phyloP scores from a whole-genome alignment of 2,113 vertebrate species.

The Pontoporia blainvillei region DNA sequence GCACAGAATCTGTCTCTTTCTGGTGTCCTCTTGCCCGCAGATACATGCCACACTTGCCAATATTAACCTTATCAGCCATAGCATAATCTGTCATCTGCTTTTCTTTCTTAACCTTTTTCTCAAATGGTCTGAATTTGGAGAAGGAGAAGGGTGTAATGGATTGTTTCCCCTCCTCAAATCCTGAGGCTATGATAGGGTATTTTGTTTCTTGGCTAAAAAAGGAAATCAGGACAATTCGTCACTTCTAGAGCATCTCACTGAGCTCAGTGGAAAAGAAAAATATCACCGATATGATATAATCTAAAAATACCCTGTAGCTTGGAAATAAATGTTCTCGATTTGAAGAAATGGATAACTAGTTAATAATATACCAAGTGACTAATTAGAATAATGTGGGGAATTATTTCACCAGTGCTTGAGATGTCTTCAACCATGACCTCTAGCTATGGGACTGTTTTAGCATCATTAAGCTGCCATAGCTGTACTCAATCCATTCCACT shows the following conservation, averaged over 20 bases:
- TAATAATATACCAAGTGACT: background rate
- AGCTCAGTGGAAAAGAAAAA: background rate
- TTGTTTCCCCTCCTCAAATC: background rate
- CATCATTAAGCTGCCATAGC: background rate
- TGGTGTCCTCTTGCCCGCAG: background rate
- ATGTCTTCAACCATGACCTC: background rate
- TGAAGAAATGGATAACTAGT: conserved; percentile 1
- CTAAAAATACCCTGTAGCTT: conserved; percentile 33
- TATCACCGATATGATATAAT: background rate
- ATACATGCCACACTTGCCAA: background rate
- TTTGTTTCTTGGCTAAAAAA: conserved; percentile 4
- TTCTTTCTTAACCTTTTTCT: background rate
- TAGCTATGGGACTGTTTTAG: background rate
- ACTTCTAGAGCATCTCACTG: background rate
- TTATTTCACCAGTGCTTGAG: background rate
- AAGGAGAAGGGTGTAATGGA: background rate
- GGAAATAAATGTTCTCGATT: conserved; percentile 30
- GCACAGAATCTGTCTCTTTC: background rate
- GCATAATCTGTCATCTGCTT: background rate
- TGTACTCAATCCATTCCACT: background rate
- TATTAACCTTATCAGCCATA: background rate
- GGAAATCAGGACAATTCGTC: background rate
- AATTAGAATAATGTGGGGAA: background rate
- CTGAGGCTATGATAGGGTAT: background rate
- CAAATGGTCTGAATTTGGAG: background rate